phyloP scores from a whole-genome alignment of 2,113 vertebrate genomes.

The Emydocephalus ijimae region DNA sequence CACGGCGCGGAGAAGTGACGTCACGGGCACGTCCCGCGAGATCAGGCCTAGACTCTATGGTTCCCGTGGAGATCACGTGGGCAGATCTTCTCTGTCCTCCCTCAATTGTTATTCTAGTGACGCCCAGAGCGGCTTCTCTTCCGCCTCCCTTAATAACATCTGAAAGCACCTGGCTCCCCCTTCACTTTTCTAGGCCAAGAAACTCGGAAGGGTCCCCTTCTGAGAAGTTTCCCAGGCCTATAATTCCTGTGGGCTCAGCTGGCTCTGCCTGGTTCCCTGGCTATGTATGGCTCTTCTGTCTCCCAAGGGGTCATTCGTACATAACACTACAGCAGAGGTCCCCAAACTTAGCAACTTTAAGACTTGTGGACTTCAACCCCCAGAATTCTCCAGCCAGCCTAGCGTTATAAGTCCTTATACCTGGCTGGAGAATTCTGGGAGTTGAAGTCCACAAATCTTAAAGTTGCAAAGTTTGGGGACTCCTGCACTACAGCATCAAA shows the following conservation, averaged over 20 bases:
- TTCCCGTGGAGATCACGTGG: slow-evolving; percentile 2
- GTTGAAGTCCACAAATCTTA: no score
- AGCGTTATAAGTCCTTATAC: no score
- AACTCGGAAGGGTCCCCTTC: background rate
- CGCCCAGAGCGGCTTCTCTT: background rate
- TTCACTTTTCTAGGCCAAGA: background rate
- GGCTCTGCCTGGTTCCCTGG: background rate
- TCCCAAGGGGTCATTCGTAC: background rate
- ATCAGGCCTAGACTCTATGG: background rate
- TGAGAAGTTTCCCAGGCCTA: background rate
- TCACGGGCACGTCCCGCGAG: background rate
- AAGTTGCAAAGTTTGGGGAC: no score
- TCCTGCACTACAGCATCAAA: background rate
- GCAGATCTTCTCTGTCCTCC: background rate
- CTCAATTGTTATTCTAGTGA: background rate
- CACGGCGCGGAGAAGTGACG: slow-evolving; percentile 23
- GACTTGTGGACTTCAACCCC: no score
- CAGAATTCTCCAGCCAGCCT: no score
- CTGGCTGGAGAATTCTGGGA: no score
- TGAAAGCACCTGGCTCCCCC: background rate
- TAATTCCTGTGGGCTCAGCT: background rate
- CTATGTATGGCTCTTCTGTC: background rate
- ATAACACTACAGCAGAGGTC: background rate
- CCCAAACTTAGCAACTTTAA: no score
- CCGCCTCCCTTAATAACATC: background rate